Conservation (phyloP, 2,888 invertebrate genomes). For the Bhutanitis thaidina region DNA sequence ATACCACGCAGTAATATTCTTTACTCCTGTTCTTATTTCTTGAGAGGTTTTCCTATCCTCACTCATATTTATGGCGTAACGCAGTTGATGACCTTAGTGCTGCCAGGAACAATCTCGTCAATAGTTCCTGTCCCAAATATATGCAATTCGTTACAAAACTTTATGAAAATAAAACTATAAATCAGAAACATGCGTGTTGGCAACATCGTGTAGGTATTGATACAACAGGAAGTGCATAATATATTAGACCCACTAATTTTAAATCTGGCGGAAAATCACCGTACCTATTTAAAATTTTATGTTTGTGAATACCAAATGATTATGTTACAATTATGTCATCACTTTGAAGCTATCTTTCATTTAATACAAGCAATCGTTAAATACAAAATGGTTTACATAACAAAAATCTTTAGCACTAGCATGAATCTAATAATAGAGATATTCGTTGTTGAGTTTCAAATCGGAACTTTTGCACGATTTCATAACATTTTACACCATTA, state of each 20-base stretch:
- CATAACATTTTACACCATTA: too few species aligned
- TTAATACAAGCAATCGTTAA: not conserved
- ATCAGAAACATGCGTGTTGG: conserved; percentile 6
- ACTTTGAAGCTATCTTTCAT: not conserved
- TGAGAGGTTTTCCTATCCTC: too few species aligned
- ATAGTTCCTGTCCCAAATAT: too few species aligned
- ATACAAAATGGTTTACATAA: not conserved
- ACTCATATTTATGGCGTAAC: too few species aligned
- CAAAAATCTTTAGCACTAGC: too few species aligned
- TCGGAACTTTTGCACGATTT: too few species aligned
- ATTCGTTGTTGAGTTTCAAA: too few species aligned
- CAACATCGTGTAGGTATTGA: conserved; percentile 3
- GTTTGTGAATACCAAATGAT: conserved; percentile 1
- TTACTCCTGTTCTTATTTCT: too few species aligned
- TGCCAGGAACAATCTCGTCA: too few species aligned
- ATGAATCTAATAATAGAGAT: too few species aligned
- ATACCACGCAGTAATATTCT: too few species aligned
- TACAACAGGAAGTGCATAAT: conserved; percentile 29
- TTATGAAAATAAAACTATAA: conserved; percentile 10
- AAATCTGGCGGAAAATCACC: conserved; percentile 31
- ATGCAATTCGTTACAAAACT: not conserved
- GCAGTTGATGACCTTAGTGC: too few species aligned
- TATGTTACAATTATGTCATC: not conserved
- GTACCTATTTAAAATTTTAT: conserved; percentile 21
- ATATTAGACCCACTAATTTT: conserved; percentile 23